A percentile compares a stretch with the other conserved stretches of the same genome.
Evolutionary conservation across 1,140 invertebrate genomes (phyloP).

Genomic region (Drosophila sturtevanti): DNA sequence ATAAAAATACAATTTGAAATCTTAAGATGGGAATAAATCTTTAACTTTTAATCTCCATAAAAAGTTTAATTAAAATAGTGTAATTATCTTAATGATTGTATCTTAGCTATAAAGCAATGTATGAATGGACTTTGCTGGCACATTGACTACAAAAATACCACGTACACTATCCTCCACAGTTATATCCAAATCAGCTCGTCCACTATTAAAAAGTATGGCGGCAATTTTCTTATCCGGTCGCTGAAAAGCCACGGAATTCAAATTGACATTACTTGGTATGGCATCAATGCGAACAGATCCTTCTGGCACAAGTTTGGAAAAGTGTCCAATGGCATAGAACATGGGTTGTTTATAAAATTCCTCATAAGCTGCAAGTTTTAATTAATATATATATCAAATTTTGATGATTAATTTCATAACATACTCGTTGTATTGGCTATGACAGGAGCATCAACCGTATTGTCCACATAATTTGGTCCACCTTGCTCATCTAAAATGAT

Average conservation of each 20-base stretch:
- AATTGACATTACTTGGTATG: conserved; percentile 53
- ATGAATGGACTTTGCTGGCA: conserved; percentile 75
- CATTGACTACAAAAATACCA: conserved; percentile 55
- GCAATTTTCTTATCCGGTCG: conserved; percentile 85
- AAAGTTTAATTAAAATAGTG: background rate
- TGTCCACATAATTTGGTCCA: conserved; percentile 91
- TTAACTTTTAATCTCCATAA: too few species aligned
- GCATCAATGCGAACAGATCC: conserved; percentile 84
- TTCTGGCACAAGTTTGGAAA: conserved; percentile 90
- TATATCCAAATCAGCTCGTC: conserved; percentile 65
- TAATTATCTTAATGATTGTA: background rate
- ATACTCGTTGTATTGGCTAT: conserved; percentile 86
- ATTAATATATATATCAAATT: background rate
- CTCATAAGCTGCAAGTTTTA: conserved; percentile 55
- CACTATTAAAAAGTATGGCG: conserved; percentile 86
- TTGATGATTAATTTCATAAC: background rate
- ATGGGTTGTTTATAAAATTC: conserved; percentile 96
- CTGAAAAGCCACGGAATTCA: conserved; percentile 84
- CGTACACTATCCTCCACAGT: conserved; percentile 48
- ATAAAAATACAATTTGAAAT: too few species aligned
- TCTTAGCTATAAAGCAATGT: conserved; percentile 64
- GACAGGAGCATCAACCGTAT: conserved; percentile 91
- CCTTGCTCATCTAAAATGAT: conserved; percentile 89
- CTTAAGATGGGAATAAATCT: too few species aligned
- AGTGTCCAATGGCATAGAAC: conserved; percentile 94